These are phyloP conservation scores for Neodiprion virginianus DNA, from an alignment of 1,140 invertebrate genomes.

Conservation along the genomic window DNA sequence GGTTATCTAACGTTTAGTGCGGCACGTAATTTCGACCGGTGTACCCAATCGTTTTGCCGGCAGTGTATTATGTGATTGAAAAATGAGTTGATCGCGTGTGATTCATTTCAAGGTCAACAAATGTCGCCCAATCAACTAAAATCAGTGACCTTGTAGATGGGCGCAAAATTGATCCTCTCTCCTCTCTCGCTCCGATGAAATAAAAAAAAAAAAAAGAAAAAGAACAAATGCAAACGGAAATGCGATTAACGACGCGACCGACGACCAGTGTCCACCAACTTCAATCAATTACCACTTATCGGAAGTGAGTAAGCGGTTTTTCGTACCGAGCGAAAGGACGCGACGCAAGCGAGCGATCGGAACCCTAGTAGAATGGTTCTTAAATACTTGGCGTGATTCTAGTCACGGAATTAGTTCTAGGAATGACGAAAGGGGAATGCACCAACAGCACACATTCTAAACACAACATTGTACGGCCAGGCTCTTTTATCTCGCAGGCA, in stretches of 20 bases:
- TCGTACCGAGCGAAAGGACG: background rate
- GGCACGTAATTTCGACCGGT: too few relatives aligned
- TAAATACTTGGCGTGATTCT: background rate
- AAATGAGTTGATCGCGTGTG: too few relatives aligned
- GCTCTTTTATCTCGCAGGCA: background rate
- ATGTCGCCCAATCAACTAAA: background rate
- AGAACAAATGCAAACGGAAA: background rate
- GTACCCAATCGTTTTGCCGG: too few relatives aligned
- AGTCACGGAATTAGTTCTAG: constrained; percentile 15
- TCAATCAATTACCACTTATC: constrained; percentile 15
- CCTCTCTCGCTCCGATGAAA: too few relatives aligned
- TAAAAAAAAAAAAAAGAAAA: background rate
- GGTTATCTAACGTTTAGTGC: too few relatives aligned
- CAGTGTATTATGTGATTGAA: background rate
- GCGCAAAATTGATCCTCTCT: too few relatives aligned
- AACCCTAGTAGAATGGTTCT: background rate
- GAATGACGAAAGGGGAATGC: constrained; percentile 12
- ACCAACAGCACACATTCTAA: background rate
- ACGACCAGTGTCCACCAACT: constrained; percentile 2
- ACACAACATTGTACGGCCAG: background rate
- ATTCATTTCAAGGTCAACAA: too few relatives aligned
- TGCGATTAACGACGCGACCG: background rate
- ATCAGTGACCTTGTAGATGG: background rate
- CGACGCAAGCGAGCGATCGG: constrained; percentile 1
- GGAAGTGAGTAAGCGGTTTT: constrained; percentile 14